Evolutionary conservation across 2,888 invertebrate genomes (phyloP).

Genomic region (Hanleya hanleyi): DNA sequence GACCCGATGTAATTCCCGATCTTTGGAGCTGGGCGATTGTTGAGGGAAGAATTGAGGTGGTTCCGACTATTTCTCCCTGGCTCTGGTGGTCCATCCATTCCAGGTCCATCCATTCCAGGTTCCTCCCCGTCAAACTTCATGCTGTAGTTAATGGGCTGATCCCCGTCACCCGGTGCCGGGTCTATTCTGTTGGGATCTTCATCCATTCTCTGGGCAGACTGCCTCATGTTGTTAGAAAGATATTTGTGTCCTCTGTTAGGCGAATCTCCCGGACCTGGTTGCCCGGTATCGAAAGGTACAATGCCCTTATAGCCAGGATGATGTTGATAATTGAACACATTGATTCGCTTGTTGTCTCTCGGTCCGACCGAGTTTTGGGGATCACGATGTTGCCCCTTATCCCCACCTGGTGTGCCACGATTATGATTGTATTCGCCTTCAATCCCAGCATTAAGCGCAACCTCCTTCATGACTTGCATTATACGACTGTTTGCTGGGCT

Average conservation of each 20-base stretch:
- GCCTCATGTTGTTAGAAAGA: neutral
- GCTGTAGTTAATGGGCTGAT: conserved; percentile 64
- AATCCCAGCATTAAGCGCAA: conserved; percentile 64
- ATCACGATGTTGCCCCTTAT: neutral
- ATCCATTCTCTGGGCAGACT: neutral
- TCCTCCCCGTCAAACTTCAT: conserved; percentile 46
- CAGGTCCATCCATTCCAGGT: neutral
- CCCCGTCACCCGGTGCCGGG: conserved; percentile 39
- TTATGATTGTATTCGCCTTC: conserved; percentile 31
- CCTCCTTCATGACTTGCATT: conserved; percentile 69
- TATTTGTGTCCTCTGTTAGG: neutral
- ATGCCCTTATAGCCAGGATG: neutral
- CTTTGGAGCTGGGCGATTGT: conserved; percentile 39
- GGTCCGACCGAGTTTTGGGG: neutral
- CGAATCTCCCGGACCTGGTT: neutral
- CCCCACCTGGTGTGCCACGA: neutral
- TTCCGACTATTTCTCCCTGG: neutral
- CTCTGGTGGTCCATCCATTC: neutral
- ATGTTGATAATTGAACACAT: too few relatives aligned
- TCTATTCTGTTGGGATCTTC: neutral
- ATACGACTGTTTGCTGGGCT: conserved; percentile 57
- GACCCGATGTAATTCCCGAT: conserved; percentile 52
- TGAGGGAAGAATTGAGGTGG: neutral
- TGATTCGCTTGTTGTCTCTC: too few relatives aligned
- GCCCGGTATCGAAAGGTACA: neutral